Evolutionary conservation across 2,797 vertebrate species (phyloP), one percentile per base, ranked within the genome.

Genomic region (Syndactyla subalaris): DNA sequence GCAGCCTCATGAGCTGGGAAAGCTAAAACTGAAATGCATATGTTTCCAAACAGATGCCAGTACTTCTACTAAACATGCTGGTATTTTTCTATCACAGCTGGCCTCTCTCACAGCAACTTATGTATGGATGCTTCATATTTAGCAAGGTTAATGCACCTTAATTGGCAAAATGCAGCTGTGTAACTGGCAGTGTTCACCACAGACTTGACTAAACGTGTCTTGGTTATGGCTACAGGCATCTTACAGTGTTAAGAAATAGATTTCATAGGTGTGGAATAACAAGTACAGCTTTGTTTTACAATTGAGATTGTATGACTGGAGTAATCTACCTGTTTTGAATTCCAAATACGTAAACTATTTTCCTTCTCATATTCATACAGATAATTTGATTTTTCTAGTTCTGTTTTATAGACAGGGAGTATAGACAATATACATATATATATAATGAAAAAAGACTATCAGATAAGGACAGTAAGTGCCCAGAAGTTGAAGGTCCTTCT

Each of bases 1-100:
- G 98, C 98, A 87, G 98, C 98, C 2, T 70, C 80, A 41, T 98
- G 98, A 85, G 97, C 98, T 80, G 98, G 98, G 95, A 98, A 98
- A 57, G 93, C 97, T 96, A 98, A 93, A 95, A 85, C 98, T 98
- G 87, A 93, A 95, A 93, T 12, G 89, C 51, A 78, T 7, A 9
- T 12, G 48, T 95, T 95, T 96, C 43, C 62, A 92, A 94, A 38
- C 10, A 66, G 36, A 49, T 61, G 17, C 41, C 46, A 59, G 39
- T 26, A 66, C 49, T 54, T 63, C 62, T 41, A 59, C 49, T 61
- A 66, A 70, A 71, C 7, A 1, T 34, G 34, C 38, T 82, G 17
- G 1, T 54, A 46, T 67, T 67, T 81, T n/a, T 46, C 61, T 77
- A 63, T 51, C 63, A 55, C 7, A 15, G 61, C 38, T 57, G 57